Percentiles rank a stretch among this genome's conserved stretches.
These are phyloP conservation scores for Caenorhabditis tropicalis DNA, from an alignment of 1,140 invertebrate species.

Conservation along the genomic window DNA sequence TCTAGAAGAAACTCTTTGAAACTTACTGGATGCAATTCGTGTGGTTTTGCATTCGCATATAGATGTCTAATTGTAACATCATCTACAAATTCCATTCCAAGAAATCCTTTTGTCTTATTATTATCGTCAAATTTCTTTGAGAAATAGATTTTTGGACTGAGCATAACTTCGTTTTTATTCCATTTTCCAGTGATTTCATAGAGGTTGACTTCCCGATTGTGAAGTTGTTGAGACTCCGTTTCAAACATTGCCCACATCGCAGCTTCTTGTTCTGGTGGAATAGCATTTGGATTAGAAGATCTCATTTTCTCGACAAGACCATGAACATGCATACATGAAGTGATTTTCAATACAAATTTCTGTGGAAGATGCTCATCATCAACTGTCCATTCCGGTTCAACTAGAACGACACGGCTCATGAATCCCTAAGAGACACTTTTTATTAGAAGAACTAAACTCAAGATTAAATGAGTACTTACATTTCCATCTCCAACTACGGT, in stretches of 20 bases:
- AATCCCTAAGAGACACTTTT: constrained; percentile 16
- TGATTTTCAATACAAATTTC: constrained; percentile 41
- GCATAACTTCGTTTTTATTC: not conserved
- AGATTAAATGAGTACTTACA: not conserved
- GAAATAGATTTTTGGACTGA: not conserved
- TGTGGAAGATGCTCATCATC: not conserved
- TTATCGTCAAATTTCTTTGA: not conserved
- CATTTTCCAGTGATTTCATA: constrained; percentile 33
- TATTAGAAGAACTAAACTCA: too few species aligned
- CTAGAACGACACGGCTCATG: not conserved
- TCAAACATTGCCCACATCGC: constrained; percentile 1
- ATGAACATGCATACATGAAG: not conserved
- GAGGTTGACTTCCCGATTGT: constrained; percentile 34
- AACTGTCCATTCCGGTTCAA: constrained; percentile 39
- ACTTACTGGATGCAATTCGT: constrained; percentile 1
- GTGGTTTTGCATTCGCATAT: constrained; percentile 2
- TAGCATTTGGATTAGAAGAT: not conserved
- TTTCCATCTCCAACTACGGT: constrained; percentile 27
- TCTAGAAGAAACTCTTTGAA: not conserved
- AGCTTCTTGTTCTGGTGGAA: not conserved
- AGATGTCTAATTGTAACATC: not conserved
- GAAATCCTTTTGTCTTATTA: not conserved
- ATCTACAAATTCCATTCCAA: constrained; percentile 25
- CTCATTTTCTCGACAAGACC: constrained; percentile 25
- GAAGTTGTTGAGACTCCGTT: not conserved